Conservation (phyloP, 2,888 invertebrate genomes). For the Pyrgus malvae region DNA sequence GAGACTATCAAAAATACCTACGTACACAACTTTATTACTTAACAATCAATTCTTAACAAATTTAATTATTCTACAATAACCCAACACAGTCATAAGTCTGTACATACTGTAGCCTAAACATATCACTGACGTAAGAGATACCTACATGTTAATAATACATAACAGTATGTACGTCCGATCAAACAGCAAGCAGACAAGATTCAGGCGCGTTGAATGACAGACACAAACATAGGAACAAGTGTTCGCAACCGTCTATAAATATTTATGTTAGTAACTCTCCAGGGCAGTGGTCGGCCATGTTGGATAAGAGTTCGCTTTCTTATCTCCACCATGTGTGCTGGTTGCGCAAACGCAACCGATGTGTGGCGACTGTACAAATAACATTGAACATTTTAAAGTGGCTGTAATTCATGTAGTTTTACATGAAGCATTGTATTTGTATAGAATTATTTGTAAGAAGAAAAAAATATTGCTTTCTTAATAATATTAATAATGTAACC, state of each 20-base stretch:
- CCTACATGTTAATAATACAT: constrained; percentile 6
- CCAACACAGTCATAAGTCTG: too few relatives aligned
- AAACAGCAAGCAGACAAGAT: constrained; percentile 43
- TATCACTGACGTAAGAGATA: neutral
- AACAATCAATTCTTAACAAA: too few relatives aligned
- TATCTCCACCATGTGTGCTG: constrained; percentile 68
- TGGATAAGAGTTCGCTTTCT: constrained; percentile 76
- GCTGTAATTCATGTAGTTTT: too few relatives aligned
- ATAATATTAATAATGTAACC: too few relatives aligned
- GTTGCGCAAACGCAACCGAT: constrained; percentile 63
- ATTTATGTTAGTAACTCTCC: constrained; percentile 79
- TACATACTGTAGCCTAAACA: neutral
- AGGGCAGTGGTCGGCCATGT: constrained; percentile 73
- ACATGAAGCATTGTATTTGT: too few relatives aligned
- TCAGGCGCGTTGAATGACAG: constrained; percentile 71
- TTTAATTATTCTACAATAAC: too few relatives aligned
- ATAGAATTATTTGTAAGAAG: too few relatives aligned
- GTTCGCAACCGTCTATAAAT: constrained; percentile 71
- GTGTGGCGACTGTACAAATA: neutral
- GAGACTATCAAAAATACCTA: too few relatives aligned
- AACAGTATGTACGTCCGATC: constrained; percentile 30
- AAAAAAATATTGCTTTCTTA: too few relatives aligned
- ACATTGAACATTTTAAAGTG: neutral
- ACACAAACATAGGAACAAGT: constrained; percentile 77
- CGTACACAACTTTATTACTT: too few relatives aligned